Conservation (phyloP, 2,797 vertebrate genomes). For the Hybognathus amarus region DNA sequence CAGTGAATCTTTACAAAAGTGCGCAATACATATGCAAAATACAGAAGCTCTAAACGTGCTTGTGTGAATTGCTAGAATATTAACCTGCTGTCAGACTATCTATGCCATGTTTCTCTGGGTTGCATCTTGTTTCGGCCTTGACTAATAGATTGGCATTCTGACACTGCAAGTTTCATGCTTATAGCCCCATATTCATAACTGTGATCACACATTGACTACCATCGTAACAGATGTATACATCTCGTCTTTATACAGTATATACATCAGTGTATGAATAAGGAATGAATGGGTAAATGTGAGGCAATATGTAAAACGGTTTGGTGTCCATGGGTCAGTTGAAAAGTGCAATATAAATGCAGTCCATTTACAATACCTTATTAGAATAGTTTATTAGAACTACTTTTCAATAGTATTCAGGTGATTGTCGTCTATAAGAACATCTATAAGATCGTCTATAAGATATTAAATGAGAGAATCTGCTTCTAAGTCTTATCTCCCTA, state of each 20-base stretch:
- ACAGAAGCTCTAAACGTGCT: not conserved
- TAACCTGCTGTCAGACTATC: not conserved
- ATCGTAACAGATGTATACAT: too few relatives aligned
- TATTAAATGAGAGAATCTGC: not conserved
- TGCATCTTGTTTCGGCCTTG: not conserved
- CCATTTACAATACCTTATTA: not conserved
- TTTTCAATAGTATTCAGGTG: not conserved
- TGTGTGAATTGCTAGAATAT: not conserved
- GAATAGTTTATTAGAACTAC: not conserved
- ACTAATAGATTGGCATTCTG: not conserved
- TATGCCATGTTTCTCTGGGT: not conserved
- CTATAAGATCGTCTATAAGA: not conserved
- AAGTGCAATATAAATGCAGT: too few relatives aligned
- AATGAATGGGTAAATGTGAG: too few relatives aligned
- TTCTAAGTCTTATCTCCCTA: not conserved
- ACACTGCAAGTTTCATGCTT: not conserved
- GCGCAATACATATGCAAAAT: too few relatives aligned
- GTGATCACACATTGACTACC: not conserved
- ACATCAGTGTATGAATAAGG: too few relatives aligned
- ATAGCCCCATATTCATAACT: not conserved
- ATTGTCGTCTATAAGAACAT: not conserved
- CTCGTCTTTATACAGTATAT: too few relatives aligned
- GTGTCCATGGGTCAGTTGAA: too few relatives aligned
- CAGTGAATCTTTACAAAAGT: too few relatives aligned
- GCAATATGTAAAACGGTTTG: too few relatives aligned